Conservation (phyloP, 2,797 vertebrate genomes). For the Garrulus glandarius region DNA sequence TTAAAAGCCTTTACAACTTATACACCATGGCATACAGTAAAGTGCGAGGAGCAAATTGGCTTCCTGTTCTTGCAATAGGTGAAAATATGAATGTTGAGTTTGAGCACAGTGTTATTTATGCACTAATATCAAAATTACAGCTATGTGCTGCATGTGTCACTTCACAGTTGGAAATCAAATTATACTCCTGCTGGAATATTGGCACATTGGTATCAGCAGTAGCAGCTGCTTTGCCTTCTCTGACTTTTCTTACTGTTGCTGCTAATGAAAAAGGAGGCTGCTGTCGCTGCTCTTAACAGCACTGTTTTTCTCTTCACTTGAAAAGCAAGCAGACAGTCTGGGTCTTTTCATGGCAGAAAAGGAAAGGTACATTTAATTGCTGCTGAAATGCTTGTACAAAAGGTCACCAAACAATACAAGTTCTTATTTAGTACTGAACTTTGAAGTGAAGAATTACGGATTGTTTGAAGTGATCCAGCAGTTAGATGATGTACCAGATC, state of each 20-base stretch:
- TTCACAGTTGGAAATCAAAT: constrained; percentile 73
- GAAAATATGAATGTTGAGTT: constrained; percentile 61
- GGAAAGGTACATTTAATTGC: constrained; percentile 72
- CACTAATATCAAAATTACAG: constrained; percentile 72
- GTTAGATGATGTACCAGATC: constrained; percentile 41
- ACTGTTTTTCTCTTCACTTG: constrained; percentile 54
- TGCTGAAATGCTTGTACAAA: constrained; percentile 70
- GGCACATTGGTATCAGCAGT: constrained; percentile 65
- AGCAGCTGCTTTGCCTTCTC: constrained; percentile 55
- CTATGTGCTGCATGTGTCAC: constrained; percentile 60
- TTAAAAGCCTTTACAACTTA: constrained; percentile 19
- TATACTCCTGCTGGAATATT: constrained; percentile 66
- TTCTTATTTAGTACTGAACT: constrained; percentile 70
- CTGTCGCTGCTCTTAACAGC: constrained; percentile 32
- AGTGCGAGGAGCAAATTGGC: constrained; percentile 42
- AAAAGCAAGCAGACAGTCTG: constrained; percentile 57
- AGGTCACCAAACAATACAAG: constrained; percentile 71
- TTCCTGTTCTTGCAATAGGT: constrained; percentile 55
- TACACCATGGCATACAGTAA: neutral
- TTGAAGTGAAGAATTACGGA: constrained; percentile 68
- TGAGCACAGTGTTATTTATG: constrained; percentile 62
- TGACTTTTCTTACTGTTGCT: constrained; percentile 43
- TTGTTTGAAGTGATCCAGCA: constrained; percentile 36
- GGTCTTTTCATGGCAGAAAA: constrained; percentile 34
- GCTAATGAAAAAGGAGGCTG: constrained; percentile 59